Percentiles rank a stretch among this genome's conserved stretches.
Evolutionary conservation across 2,888 invertebrate genomes (phyloP).

Genomic region (Drosophila peninsularis): DNA sequence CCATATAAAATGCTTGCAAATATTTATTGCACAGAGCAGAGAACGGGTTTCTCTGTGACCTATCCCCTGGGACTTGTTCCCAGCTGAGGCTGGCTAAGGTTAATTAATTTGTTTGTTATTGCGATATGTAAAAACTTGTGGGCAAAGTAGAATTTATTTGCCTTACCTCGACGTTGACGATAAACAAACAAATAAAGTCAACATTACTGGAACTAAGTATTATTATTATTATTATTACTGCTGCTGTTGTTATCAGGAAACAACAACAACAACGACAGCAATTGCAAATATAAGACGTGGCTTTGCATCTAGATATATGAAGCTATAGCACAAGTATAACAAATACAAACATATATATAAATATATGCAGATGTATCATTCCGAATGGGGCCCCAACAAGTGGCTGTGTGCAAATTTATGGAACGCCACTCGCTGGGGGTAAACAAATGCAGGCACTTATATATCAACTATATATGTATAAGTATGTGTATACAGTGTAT

Average conservation of each 20-base stretch:
- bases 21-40: too few species aligned
- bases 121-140: conserved; percentile 28
- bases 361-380: conserved; percentile 6
- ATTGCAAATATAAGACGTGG: conserved; percentile 25
- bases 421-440: conserved; percentile 8
- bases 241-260: conserved; percentile 50
- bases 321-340: conserved; percentile 9
- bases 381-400: conserved; percentile 22
- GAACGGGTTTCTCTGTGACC: conserved; percentile 11
- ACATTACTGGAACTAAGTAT: conserved; percentile 39
- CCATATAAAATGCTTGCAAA: not conserved
- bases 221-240: conserved; percentile 31
- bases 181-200: conserved; percentile 61
- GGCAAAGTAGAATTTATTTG: conserved; percentile 43
- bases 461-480: conserved; percentile 7
- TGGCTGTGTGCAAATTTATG: conserved; percentile 26
- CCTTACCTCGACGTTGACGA: conserved; percentile 31
- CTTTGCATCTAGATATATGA: conserved; percentile 24
- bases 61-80: conserved; percentile 7
- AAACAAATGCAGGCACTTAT: conserved; percentile 25
- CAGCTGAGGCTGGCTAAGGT: conserved; percentile 8
- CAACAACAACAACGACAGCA: conserved; percentile 11
- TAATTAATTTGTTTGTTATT: conserved; percentile 49
- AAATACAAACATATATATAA: not conserved
- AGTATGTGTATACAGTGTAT: not conserved